phyloP scores from a whole-genome alignment of 1,140 invertebrate species.

The Steinernema khuongi region DNA sequence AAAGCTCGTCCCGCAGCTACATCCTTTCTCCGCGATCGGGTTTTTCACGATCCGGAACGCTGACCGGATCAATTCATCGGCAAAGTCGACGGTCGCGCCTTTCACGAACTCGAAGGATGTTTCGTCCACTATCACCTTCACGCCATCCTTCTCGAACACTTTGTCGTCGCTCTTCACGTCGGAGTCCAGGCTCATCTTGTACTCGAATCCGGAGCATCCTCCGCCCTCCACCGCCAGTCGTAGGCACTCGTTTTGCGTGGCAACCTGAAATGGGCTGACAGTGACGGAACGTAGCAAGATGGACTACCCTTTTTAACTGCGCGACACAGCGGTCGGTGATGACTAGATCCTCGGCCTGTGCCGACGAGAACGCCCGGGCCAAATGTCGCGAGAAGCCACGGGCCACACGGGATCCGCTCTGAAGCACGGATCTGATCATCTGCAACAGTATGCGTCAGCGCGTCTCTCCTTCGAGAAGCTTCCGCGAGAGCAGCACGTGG shows the following conservation, averaged over 20 bases:
- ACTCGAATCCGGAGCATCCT: slow-evolving; percentile 2
- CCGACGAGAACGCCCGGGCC: neutral
- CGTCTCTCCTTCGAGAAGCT: too few relatives aligned
- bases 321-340: neutral
- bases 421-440: too few relatives aligned
- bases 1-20: neutral
- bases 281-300: neutral
- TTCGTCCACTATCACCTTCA: neutral
- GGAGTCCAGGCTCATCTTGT: slow-evolving; percentile 8
- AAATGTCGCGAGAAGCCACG: too few relatives aligned
- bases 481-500: too few relatives aligned
- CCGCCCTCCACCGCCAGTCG: neutral
- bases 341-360: neutral
- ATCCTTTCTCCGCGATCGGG: slow-evolving; percentile 2
- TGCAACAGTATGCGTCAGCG: too few relatives aligned
- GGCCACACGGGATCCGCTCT: too few relatives aligned
- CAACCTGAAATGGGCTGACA: neutral
- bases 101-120: neutral
- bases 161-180: neutral
- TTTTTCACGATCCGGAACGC: neutral
- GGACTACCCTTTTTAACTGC: neutral
- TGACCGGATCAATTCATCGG: neutral
- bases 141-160: neutral
- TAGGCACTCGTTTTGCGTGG: neutral
- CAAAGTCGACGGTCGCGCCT: neutral